Evolutionary conservation across 2,888 invertebrate genomes (phyloP).

Genomic region (Nowickia ferox): DNA sequence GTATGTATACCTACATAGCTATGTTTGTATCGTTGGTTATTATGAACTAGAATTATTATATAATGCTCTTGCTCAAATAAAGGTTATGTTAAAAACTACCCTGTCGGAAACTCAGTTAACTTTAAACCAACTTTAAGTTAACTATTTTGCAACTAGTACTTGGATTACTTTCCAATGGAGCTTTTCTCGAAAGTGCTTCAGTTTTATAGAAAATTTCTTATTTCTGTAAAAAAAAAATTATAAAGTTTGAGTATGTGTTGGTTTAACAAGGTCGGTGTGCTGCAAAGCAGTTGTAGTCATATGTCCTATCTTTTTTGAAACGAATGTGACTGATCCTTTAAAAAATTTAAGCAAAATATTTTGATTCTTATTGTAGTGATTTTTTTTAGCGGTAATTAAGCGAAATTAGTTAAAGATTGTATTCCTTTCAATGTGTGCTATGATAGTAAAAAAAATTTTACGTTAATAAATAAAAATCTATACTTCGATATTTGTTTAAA

Average conservation of each 20-base stretch:
- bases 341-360: constrained; percentile 15
- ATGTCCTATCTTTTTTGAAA: background rate
- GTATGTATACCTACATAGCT: no score
- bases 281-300: background rate
- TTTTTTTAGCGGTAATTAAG: constrained; percentile 17
- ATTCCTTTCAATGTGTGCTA: constrained; percentile 65
- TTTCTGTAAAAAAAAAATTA: no score
- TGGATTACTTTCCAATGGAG: no score
- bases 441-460: constrained; percentile 34
- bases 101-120: no score
- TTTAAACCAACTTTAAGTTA: no score
- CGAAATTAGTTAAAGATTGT: constrained; percentile 33
- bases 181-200: no score
- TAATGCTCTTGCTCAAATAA: no score
- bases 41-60: no score
- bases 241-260: background rate
- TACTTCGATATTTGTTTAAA: background rate
- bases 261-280: background rate
- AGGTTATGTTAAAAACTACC: no score
- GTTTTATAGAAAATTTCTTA: no score
- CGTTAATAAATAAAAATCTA: background rate
- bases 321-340: background rate
- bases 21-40: no score
- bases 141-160: no score
- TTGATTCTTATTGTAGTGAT: constrained; percentile 50